Evolutionary conservation across 2,113 vertebrate species (phyloP), one percentile per base, ranked within the genome.

Genomic region (Osmerus mordax): DNA sequence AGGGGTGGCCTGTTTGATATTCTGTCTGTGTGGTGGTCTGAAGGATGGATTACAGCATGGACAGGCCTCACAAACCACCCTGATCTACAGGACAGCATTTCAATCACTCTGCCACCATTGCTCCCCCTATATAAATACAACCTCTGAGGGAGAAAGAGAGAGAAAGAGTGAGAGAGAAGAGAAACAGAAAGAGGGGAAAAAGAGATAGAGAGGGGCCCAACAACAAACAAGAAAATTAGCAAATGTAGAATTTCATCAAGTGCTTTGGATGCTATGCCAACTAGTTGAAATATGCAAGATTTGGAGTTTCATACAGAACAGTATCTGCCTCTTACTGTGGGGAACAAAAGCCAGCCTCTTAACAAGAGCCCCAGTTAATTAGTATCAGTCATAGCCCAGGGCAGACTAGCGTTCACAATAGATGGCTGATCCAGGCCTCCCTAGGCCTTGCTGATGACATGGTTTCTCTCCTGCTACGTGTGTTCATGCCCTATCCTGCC

Each of bases 31-130:
- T 92, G 74, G 79, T 80, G 78, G 84, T 87, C 88, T 79, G 89
- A 89, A 89, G 87, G 93, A 93, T 91, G 92, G 90, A 95, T 94
- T 95, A 94, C 87, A 90, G 91, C 89, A 73, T 88, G 93, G 95
- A 94, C 93, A 95, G 93, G 90, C 93, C 92, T 87, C 90, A 89
- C 87, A 78, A 88, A 87, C 86, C 89, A 90, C 83, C 87, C 85
- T 89, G 90, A 92, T 88, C 84, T 85, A 91, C 87, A 91, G 91
- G 83, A 92, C 93, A 92, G 92, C 89, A 93, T 91, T 93, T 96
- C 94, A 92, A 86, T 84, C 93, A 91, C 87, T 87, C 79, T 77
- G 75, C 85, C 87, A 79, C 77, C 81, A 78, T 81, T 76, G 83
- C 82, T 89, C 75, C 84, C 83, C 81, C 83, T 87, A 82, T 84